Percentiles rank a stretch among this genome's conserved stretches.
phyloP scores from a whole-genome alignment of 2,797 vertebrate genomes.

The Tiaroga cobitis region DNA sequence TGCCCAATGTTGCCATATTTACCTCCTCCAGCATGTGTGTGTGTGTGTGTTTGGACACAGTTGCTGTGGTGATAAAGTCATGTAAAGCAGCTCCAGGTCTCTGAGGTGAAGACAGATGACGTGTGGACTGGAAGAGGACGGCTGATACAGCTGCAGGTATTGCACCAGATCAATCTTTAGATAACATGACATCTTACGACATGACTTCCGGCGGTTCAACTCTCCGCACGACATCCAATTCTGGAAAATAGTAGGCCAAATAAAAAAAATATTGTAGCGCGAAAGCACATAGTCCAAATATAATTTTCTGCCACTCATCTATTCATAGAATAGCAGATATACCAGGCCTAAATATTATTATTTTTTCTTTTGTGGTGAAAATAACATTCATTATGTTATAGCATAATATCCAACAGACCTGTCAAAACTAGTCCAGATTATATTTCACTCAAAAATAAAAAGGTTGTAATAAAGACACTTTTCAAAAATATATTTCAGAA shows the following conservation, averaged over 20 bases:
- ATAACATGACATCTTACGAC: slow-evolving; percentile 12
- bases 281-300: neutral
- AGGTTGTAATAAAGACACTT: neutral
- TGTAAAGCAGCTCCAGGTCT: slow-evolving; percentile 66
- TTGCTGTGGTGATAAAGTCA: slow-evolving; percentile 67
- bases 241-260: neutral
- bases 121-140: neutral
- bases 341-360: neutral
- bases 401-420: neutral
- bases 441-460: neutral
- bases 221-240: neutral
- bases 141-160: slow-evolving; percentile 12
- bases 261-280: neutral
- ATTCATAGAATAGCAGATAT: neutral
- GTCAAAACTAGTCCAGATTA: neutral
- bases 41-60: slow-evolving; percentile 61
- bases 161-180: neutral
- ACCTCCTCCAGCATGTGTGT: slow-evolving; percentile 57
- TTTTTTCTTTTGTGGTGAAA: neutral
- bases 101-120: slow-evolving; percentile 48
- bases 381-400: neutral
- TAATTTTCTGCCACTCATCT: neutral
- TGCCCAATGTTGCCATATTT: slow-evolving; percentile 63
- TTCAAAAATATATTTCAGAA: no score
- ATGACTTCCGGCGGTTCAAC: neutral